A percentile compares a stretch with the other conserved stretches of the same genome.
Conservation (phyloP, 2,888 invertebrate species). For the Tromatobia lineatoria region DNA sequence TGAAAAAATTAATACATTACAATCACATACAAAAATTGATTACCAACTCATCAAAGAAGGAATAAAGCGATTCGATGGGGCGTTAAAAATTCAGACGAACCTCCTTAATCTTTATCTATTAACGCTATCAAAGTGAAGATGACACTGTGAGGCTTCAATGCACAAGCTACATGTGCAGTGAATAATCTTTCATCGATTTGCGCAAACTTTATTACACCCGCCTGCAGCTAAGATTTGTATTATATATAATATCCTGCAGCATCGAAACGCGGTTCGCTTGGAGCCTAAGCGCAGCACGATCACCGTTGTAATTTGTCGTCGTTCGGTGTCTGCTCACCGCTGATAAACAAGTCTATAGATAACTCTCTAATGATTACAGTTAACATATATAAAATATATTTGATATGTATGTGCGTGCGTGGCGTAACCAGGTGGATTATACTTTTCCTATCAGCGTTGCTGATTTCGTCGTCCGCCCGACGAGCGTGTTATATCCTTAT, state of each 20-base stretch:
- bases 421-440: conserved; percentile 32
- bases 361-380: conserved; percentile 39
- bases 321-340: conserved; percentile 31
- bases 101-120: background rate
- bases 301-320: conserved; percentile 62
- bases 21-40: too few relatives aligned
- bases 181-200: conserved; percentile 30
- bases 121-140: background rate
- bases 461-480: background rate
- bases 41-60: background rate
- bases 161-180: background rate
- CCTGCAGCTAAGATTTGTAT: background rate
- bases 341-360: conserved; percentile 60
- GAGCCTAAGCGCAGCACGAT: conserved; percentile 21
- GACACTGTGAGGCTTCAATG: background rate
- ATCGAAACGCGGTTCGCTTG: conserved; percentile 4
- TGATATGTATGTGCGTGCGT: background rate
- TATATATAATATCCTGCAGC: conserved; percentile 7
- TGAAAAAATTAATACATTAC: too few relatives aligned
- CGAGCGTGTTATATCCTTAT: conserved; percentile 2
- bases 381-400: conserved; percentile 28
- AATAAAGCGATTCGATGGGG: too few relatives aligned
- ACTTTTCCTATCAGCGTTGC: conserved; percentile 9
- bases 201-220: conserved; percentile 40
- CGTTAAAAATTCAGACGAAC: too few relatives aligned